Percentiles rank a stretch among this genome's conserved stretches.
Evolutionary conservation across 2,113 vertebrate species (phyloP).

Genomic region (Microtus ochrogaster): DNA sequence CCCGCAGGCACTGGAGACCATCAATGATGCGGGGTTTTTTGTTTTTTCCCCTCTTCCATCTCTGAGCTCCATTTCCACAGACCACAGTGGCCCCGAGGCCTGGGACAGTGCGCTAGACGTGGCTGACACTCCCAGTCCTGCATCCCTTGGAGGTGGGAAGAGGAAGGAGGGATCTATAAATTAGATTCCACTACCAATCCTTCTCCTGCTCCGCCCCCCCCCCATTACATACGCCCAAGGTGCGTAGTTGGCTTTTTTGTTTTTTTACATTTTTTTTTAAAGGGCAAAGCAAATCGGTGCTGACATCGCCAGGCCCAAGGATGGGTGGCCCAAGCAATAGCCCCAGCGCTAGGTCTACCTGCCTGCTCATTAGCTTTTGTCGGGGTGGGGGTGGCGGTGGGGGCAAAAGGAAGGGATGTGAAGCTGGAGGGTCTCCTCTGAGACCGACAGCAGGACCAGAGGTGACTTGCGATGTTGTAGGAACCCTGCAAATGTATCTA

Average conservation of each 20-base stretch:
- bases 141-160: slow-evolving; percentile 59
- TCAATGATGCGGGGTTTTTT: slow-evolving; percentile 41
- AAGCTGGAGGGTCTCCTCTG: slow-evolving; percentile 46
- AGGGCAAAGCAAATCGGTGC: slow-evolving; percentile 48
- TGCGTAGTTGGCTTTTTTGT: slow-evolving; percentile 33
- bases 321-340: slow-evolving; percentile 64
- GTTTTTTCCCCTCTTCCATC: slow-evolving; percentile 30
- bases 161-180: slow-evolving; percentile 53
- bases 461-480: not conserved
- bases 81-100: slow-evolving; percentile 61
- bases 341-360: slow-evolving; percentile 55
- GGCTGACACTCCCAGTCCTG: slow-evolving; percentile 69
- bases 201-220: slow-evolving; percentile 11
- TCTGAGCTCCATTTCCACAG: slow-evolving; percentile 26
- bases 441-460: slow-evolving; percentile 5
- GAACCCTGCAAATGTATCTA: slow-evolving; percentile 13
- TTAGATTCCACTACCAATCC: slow-evolving; percentile 50
- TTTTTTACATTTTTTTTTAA: not conserved
- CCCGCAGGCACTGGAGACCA: slow-evolving; percentile 51
- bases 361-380: slow-evolving; percentile 54
- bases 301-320: slow-evolving; percentile 72
- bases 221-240: slow-evolving; percentile 49
- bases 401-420: slow-evolving; percentile 42
- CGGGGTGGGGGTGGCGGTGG: not conserved
- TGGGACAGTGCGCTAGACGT: slow-evolving; percentile 75